phyloP scores from a whole-genome alignment of 2,113 vertebrate species.

The Naja naja region DNA sequence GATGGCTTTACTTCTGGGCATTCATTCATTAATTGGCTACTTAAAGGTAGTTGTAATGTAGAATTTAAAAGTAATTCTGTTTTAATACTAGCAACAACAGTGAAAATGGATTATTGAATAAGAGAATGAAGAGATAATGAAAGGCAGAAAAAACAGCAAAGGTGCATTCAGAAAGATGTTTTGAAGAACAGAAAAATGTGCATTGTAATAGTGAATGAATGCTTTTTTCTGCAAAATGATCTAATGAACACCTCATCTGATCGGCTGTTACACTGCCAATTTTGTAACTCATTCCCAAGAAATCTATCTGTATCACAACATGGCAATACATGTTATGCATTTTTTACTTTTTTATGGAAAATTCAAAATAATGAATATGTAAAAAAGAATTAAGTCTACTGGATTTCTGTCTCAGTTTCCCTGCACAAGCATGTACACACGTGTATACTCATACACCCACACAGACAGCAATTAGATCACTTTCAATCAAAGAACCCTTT shows the following conservation, averaged over 20 bases:
- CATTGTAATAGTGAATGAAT: not conserved
- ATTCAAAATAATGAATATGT: constrained; percentile 14
- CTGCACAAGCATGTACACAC: not conserved
- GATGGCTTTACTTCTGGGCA: not conserved
- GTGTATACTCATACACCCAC: not conserved
- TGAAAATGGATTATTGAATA: not conserved
- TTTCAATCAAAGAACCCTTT: constrained; percentile 51
- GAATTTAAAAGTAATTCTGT: not conserved
- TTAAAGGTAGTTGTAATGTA: not conserved
- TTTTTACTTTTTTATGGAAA: not conserved
- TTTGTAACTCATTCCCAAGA: not conserved
- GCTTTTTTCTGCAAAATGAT: not conserved
- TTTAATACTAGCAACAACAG: not conserved
- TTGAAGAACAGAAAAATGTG: not conserved
- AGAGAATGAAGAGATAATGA: not conserved
- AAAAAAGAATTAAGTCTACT: constrained; percentile 38
- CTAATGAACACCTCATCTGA: not conserved
- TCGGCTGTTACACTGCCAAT: not conserved
- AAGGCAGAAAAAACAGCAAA: not conserved
- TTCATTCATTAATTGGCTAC: not conserved
- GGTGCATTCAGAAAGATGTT: not conserved
- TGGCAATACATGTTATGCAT: not conserved
- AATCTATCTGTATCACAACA: not conserved
- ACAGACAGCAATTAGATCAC: constrained; percentile 26
- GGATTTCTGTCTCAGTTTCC: constrained; percentile 35